Conservation (phyloP, 2,113 vertebrate species). For the Hassar affinis region DNA sequence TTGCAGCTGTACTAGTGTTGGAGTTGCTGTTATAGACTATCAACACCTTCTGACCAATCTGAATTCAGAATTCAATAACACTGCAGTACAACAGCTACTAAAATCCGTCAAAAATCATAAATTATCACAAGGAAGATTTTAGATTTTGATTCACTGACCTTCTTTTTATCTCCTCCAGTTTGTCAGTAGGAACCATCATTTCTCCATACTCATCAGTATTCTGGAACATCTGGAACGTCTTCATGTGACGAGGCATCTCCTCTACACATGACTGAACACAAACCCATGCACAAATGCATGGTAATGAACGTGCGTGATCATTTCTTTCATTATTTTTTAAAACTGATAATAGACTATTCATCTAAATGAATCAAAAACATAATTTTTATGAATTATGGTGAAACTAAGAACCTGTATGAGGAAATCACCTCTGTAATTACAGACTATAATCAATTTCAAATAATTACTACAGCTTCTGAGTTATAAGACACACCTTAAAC, state of each 20-base stretch:
- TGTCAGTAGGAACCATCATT: slow-evolving; percentile 78
- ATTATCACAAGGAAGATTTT: not conserved
- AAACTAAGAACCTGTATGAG: not conserved
- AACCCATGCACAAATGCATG: not conserved
- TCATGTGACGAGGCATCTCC: slow-evolving; percentile 74
- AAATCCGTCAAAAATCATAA: not conserved
- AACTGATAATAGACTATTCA: not conserved
- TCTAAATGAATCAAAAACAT: not conserved
- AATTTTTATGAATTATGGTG: not conserved
- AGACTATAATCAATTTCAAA: not conserved
- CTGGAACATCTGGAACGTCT: slow-evolving; percentile 80
- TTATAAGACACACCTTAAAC: slow-evolving; percentile 74
- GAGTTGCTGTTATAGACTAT: not conserved
- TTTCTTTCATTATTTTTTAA: not conserved
- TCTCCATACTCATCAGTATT: slow-evolving; percentile 79
- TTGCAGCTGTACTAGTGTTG: not conserved
- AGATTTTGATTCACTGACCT: slow-evolving; percentile 69
- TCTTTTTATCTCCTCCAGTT: slow-evolving; percentile 88
- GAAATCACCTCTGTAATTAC: not conserved
- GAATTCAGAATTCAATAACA: not conserved
- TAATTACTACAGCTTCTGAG: not conserved
- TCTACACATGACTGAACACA: slow-evolving; percentile 77
- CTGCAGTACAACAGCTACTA: not conserved
- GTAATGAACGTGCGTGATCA: not conserved
- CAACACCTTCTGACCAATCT: not conserved